Evolutionary conservation across 2,888 invertebrate species (phyloP).

Genomic region (Barypeithes pellucidus): DNA sequence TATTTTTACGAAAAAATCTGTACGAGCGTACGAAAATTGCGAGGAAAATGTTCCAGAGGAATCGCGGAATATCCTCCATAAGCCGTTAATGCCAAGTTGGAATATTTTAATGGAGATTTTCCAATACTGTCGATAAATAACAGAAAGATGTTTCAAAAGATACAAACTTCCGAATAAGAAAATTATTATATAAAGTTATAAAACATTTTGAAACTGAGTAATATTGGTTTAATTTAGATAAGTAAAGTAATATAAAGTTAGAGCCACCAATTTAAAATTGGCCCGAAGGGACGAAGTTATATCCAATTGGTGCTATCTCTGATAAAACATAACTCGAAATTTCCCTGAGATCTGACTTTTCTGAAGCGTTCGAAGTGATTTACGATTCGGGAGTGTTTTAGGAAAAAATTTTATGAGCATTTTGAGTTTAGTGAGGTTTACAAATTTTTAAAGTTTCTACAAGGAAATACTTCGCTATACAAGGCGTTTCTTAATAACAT

Average conservation of each 20-base stretch:
- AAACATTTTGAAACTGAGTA: slow-evolving; percentile 66
- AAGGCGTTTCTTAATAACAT: too few species aligned
- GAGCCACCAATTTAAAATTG: slow-evolving; percentile 70
- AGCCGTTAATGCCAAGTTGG: background rate
- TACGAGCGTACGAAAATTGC: too few species aligned
- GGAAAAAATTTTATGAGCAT: background rate
- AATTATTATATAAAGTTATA: slow-evolving; percentile 67
- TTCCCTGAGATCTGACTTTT: slow-evolving; percentile 64
- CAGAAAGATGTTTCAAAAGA: slow-evolving; percentile 35
- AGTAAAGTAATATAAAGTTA: slow-evolving; percentile 71
- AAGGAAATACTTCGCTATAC: too few species aligned
- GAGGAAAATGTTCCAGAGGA: too few species aligned
- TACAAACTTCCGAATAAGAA: slow-evolving; percentile 47
- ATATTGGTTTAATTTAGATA: slow-evolving; percentile 71
- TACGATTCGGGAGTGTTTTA: slow-evolving; percentile 50
- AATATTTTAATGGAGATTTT: slow-evolving; percentile 17
- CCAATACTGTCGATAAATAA: slow-evolving; percentile 19
- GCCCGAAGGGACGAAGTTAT: slow-evolving; percentile 69
- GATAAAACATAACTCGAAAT: slow-evolving; percentile 69
- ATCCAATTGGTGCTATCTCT: slow-evolving; percentile 70
- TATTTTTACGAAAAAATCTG: too few species aligned
- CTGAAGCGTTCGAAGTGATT: slow-evolving; percentile 57
- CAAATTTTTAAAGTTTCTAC: too few species aligned
- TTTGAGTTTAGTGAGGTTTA: background rate
- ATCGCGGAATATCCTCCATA: too few species aligned